A percentile compares a stretch with the other conserved stretches of the same genome.
Conservation (phyloP, 64 coral and sea anemone species). For the Hydrozoanthus tunicans region DNA sequence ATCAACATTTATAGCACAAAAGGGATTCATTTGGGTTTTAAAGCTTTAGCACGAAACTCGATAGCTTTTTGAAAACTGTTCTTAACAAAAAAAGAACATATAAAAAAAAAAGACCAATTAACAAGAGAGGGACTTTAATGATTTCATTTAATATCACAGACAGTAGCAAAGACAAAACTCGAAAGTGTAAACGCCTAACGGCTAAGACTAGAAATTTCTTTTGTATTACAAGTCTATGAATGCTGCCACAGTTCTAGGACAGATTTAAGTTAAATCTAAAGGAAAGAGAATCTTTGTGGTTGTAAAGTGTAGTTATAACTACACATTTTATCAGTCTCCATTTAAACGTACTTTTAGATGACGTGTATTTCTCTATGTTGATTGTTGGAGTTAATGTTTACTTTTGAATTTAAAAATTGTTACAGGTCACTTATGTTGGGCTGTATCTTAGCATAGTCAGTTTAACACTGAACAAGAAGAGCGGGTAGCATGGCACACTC, state of each 20-base stretch:
- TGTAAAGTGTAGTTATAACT: neutral
- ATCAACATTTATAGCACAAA: constrained; percentile 42
- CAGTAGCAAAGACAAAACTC: neutral
- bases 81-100: neutral
- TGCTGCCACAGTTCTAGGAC: neutral
- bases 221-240: neutral
- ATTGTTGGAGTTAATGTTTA: constrained; percentile 18
- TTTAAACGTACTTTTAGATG: constrained; percentile 16
- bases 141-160: neutral
- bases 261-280: neutral
- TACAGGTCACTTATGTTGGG: no score
- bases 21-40: constrained; percentile 21
- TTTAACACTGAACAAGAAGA: neutral
- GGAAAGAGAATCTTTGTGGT: neutral
- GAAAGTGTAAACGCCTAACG: neutral
- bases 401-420: neutral
- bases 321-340: neutral
- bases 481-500: no score
- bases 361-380: constrained; percentile 31
- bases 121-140: neutral
- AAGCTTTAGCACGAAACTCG: constrained; percentile 12
- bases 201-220: neutral
- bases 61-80: constrained; percentile 9
- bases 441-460: neutral
- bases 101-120: neutral